phyloP scores from a whole-genome alignment of 2,797 vertebrate species.

The Rallus crepitans region DNA sequence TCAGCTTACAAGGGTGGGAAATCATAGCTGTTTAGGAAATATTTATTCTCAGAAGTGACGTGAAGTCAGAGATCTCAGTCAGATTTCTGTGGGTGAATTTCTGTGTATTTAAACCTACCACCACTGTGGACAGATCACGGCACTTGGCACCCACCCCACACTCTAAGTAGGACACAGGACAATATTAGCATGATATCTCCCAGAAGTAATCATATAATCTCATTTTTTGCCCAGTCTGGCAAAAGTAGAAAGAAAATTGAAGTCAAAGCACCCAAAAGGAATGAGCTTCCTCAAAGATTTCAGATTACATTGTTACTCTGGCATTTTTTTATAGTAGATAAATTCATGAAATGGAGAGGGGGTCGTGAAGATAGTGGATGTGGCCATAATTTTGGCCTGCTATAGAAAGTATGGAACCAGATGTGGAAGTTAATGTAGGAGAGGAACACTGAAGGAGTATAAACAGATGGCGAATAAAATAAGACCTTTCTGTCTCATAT shows the following conservation, averaged over 20 bases:
- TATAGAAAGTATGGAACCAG: conserved; percentile 30
- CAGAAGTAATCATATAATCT: background rate
- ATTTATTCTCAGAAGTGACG: conserved; percentile 6
- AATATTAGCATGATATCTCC: background rate
- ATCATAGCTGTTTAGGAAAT: background rate
- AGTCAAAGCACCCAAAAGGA: background rate
- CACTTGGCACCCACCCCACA: background rate
- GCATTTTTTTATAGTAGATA: conserved; percentile 6
- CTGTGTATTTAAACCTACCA: background rate
- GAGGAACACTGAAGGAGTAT: conserved; percentile 20
- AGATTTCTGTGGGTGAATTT: background rate
- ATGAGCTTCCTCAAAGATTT: background rate
- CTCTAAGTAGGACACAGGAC: background rate
- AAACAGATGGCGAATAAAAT: conserved; percentile 67
- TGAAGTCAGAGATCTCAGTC: background rate
- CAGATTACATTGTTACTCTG: background rate
- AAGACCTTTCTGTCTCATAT: conserved; percentile 59
- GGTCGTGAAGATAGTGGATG: background rate
- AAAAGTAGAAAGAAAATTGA: background rate
- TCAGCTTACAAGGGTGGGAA: background rate
- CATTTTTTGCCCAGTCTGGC: background rate
- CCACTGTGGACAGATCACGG: background rate
- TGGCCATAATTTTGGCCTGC: conserved; percentile 17
- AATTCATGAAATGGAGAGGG: background rate
- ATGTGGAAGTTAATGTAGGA: conserved; percentile 55